phyloP scores from a whole-genome alignment of 2,113 vertebrate species.

The Hemicordylus capensis region DNA sequence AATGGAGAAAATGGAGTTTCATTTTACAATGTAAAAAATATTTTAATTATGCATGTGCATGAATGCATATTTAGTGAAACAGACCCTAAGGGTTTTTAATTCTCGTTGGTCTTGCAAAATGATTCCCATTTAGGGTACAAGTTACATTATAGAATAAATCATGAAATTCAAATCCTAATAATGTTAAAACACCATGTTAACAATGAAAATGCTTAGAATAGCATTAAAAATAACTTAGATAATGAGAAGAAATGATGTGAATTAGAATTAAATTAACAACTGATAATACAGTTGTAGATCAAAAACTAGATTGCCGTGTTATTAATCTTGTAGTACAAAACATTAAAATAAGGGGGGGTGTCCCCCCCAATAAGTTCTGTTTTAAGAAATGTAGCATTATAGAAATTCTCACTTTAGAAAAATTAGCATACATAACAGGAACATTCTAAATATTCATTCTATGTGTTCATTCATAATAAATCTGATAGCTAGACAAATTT shows the following conservation, averaged over 20 bases:
- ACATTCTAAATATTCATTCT: constrained; percentile 21
- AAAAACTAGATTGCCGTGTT: constrained; percentile 21
- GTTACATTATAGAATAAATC: constrained; percentile 18
- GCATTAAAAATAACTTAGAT: constrained; percentile 28
- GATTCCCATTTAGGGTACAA: constrained; percentile 23
- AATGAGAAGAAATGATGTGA: constrained; percentile 49
- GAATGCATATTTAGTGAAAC: constrained; percentile 42
- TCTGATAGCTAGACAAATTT: neutral
- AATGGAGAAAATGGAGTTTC: constrained; percentile 29
- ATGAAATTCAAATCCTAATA: constrained; percentile 48
- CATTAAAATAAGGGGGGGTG: constrained; percentile 1
- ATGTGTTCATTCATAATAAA: constrained; percentile 34
- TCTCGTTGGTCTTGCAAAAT: constrained; percentile 35
- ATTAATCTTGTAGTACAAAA: neutral
- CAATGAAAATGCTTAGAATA: constrained; percentile 40
- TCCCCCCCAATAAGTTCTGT: neutral
- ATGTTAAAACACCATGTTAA: constrained; percentile 43
- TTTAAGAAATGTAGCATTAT: constrained; percentile 26
- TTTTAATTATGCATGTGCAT: constrained; percentile 42
- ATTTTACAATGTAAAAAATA: constrained; percentile 41
- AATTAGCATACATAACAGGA: neutral
- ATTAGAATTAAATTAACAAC: constrained; percentile 41
- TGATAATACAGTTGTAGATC: constrained; percentile 29
- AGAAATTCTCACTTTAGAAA: neutral
- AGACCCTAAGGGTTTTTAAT: constrained; percentile 17